Evolutionary conservation across 2,888 invertebrate genomes (phyloP), one percentile per base, ranked within the genome.

Genomic region (Patella pellucida): DNA sequence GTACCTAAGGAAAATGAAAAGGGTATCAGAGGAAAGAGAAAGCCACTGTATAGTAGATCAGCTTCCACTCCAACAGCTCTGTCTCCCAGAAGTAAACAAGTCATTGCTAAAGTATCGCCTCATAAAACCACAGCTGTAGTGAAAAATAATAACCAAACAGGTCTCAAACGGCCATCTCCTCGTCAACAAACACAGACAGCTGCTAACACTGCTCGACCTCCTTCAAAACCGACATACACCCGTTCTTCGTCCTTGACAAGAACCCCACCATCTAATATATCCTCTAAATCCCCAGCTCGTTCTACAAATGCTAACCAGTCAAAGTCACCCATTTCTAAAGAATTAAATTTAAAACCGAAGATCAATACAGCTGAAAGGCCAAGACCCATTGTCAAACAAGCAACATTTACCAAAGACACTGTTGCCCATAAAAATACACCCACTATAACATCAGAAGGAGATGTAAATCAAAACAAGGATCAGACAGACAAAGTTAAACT

Each of bases 361-460:
- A 23, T 19, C 19, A 51, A 73, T 51, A 51, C 73, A 12, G 19
- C 19, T 23, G 86, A 85, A 23, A 78, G 85, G 76, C 88, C 88
- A 16, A 85, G 83, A 74, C 84, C 85, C 0, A 83, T 85, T 3
- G 95, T 95, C 82, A 93, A 97, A 51, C 97, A 97, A 90, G 96
- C 96, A 16, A 97, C 97, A 0, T 97, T 97, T 89, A 96, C 96
- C 0, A 97, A 97, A 91, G 96, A 97, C 84, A 85, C 89, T n/a
- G 82, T 88, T 23, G 81, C 85, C n/a, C 68, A 52, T 5, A 77
- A 76, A 19, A 85, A 83, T 77, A 83, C 82, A 14, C 85, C 86
- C 11, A 81, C 82, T 12, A 83, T 71, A 41, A 69, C 50, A n/a
- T 31, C n/a, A 52, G 56, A 50, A 67, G 7, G n/a, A 51, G 51